phyloP scores from a whole-genome alignment of 2,113 vertebrate genomes.

The Aix galericulata region DNA sequence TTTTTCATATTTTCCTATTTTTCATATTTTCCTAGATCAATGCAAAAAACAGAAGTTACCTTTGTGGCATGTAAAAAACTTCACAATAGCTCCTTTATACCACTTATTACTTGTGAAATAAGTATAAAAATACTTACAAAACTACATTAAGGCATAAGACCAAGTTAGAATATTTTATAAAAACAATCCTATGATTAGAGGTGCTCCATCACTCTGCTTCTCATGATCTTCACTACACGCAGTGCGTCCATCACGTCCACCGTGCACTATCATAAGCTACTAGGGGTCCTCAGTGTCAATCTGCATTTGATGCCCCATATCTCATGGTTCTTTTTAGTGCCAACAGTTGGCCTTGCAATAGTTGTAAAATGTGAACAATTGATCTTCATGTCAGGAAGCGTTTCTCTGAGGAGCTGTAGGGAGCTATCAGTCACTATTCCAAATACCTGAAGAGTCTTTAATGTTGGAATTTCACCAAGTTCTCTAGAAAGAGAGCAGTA shows the following conservation, averaged over 20 bases:
- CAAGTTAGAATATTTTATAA: not conserved
- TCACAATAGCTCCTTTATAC: not conserved
- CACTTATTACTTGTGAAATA: not conserved
- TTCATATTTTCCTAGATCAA: not conserved
- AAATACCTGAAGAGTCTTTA: conserved; percentile 89
- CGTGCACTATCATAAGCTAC: conserved; percentile 18
- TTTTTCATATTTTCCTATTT: not conserved
- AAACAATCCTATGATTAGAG: conserved; percentile 4
- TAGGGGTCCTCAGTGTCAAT: conserved; percentile 69
- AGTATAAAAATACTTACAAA: not conserved
- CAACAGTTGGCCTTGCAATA: conserved; percentile 85
- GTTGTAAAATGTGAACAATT: conserved; percentile 85
- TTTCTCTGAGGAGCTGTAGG: conserved; percentile 81
- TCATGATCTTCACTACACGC: not conserved
- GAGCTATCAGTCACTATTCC: conserved; percentile 85
- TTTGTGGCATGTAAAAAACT: not conserved
- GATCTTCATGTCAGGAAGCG: conserved; percentile 82
- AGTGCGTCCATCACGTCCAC: not conserved
- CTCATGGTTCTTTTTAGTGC: conserved; percentile 63
- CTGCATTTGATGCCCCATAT: conserved; percentile 89
- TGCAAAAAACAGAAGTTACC: not conserved
- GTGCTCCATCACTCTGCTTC: not conserved
- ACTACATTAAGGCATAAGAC: not conserved
- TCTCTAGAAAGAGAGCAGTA: conserved; percentile 76
- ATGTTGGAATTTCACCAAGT: conserved; percentile 77